Evolutionary conservation across 2,113 vertebrate genomes (phyloP).

Genomic region (Python bivittatus): DNA sequence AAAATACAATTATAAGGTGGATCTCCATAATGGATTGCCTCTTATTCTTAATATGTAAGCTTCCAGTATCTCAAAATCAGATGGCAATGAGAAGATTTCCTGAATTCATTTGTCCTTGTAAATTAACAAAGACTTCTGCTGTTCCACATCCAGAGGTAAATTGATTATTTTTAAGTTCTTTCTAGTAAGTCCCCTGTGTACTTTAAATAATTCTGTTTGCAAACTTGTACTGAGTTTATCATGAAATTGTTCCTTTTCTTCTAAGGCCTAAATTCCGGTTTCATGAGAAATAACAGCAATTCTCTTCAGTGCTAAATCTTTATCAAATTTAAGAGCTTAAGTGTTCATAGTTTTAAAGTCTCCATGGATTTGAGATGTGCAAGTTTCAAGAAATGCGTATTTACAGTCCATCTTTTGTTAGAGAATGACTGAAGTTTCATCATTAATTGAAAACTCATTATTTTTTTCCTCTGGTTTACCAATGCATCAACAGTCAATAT

Average conservation of each 20-base stretch:
- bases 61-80: neutral
- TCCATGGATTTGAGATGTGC: neutral
- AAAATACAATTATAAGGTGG: neutral
- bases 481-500: neutral
- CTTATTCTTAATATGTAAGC: neutral
- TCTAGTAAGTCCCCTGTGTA: neutral
- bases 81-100: neutral
- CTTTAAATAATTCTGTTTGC: neutral
- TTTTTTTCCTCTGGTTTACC: neutral
- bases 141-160: neutral
- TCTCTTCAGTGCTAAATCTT: neutral
- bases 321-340: neutral
- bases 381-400: neutral
- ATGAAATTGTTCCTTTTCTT: neutral
- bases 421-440: neutral
- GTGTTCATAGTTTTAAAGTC: neutral
- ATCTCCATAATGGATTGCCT: neutral
- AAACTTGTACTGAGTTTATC: neutral
- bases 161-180: neutral
- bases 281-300: neutral
- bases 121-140: neutral
- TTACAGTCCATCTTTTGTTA: neutral
- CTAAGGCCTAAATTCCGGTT: neutral
- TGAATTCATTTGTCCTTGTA: neutral
- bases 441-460: neutral